phyloP scores from a whole-genome alignment of 2,888 invertebrate genomes.

The Diaprepes abbreviatus region DNA sequence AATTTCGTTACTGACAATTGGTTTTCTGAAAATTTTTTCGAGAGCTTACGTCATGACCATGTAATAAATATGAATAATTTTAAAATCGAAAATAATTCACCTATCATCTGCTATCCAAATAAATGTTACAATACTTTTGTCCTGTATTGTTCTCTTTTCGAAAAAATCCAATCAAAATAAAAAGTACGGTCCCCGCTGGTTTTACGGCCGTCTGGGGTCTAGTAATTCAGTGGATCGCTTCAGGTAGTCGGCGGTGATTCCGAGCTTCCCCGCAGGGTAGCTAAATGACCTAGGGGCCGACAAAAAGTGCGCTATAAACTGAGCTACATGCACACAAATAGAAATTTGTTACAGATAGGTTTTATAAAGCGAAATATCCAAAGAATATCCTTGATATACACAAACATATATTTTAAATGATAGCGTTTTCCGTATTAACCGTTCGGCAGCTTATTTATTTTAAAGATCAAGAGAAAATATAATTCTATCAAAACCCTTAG shows the following conservation, averaged over 20 bases:
- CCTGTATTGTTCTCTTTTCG: neutral
- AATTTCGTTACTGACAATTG: no score
- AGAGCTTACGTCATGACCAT: no score
- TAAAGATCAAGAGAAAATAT: no score
- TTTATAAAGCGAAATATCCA: neutral
- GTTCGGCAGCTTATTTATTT: no score
- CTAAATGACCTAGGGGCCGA: conserved; percentile 17
- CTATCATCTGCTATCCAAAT: neutral
- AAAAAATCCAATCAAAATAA: conserved; percentile 22
- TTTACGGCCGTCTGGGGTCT: conserved; percentile 18
- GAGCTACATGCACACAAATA: conserved; percentile 17
- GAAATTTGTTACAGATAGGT: conserved; percentile 8
- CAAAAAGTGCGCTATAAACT: conserved; percentile 17
- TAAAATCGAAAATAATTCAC: no score
- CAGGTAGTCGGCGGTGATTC: conserved; percentile 19
- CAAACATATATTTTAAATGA: no score
- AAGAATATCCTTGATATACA: no score
- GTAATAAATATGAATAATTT: no score
- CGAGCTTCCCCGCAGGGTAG: conserved; percentile 1
- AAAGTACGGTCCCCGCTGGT: conserved; percentile 8
- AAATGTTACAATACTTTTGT: neutral
- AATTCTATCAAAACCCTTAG: no score
- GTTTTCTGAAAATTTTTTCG: no score
- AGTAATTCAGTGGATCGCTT: conserved; percentile 16
- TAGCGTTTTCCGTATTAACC: no score